Conservation (phyloP, 1,140 invertebrate genomes). For the Macrobrachium nipponense region DNA sequence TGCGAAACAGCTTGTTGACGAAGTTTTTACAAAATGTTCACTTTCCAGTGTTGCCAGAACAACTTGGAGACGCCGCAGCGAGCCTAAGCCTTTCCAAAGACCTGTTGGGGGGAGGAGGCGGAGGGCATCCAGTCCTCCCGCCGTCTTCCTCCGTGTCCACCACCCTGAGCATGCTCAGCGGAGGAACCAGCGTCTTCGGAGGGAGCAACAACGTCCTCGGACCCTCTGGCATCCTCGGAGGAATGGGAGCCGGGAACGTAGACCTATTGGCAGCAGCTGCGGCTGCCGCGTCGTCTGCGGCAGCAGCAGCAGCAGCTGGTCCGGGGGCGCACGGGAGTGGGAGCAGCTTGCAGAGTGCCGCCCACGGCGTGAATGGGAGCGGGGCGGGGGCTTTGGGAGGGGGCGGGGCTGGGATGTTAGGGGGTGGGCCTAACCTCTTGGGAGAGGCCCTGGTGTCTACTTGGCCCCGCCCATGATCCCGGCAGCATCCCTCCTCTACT, state of each 20-base stretch:
- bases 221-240: not conserved
- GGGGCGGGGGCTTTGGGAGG: not conserved
- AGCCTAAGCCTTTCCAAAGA: conserved; percentile 32
- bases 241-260: not conserved
- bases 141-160: conserved; percentile 38
- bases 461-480: conserved; percentile 35
- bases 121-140: not conserved
- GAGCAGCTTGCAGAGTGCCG: conserved; percentile 20
- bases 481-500: conserved; percentile 38
- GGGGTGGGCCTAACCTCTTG: not conserved
- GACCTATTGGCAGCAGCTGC: too few relatives aligned
- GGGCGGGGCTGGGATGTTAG: not conserved
- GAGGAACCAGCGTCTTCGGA: conserved; percentile 15
- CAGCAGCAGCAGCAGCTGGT: too few relatives aligned
- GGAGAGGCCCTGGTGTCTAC: conserved; percentile 18
- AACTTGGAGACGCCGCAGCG: conserved; percentile 1
- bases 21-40: not conserved
- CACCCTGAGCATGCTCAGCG: conserved; percentile 38
- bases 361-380: not conserved
- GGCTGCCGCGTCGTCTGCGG: too few relatives aligned
- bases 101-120: not conserved
- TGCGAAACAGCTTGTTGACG: too few relatives aligned
- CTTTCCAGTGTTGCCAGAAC: conserved; percentile 25
- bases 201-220: not conserved
- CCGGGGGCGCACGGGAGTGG: conserved; percentile 11